Evolutionary conservation across 2,888 invertebrate genomes (phyloP).

Genomic region (Andrena minutula): DNA sequence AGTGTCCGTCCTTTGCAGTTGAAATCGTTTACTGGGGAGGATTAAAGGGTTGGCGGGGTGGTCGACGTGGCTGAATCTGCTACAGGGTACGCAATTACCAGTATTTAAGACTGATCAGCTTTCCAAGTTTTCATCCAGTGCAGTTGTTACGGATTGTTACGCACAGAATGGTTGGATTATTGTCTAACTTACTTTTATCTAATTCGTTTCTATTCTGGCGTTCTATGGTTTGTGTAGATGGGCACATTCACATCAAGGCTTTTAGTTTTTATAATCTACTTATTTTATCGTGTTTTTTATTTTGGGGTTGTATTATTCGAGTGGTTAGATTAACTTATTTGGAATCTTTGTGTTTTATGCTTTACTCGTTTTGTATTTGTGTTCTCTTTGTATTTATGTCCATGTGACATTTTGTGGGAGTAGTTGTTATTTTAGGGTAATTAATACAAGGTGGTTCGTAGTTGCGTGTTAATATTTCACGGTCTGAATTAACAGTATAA

Average conservation of each 20-base stretch:
- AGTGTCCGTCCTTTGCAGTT: slow-evolving; percentile 23
- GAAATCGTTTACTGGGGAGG: slow-evolving; percentile 5
- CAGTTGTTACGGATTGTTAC: neutral
- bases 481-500: neutral
- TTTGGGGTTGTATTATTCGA: too few relatives aligned
- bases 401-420: neutral
- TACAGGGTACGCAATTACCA: slow-evolving; percentile 4
- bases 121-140: neutral
- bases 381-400: neutral
- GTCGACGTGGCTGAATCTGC: neutral
- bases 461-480: neutral
- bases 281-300: too few relatives aligned
- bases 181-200: neutral
- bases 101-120: slow-evolving; percentile 32
- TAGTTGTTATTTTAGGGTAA: slow-evolving; percentile 2
- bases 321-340: too few relatives aligned
- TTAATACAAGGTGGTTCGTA: neutral
- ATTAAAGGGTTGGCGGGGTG: neutral
- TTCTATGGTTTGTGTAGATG: too few relatives aligned
- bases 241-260: too few relatives aligned
- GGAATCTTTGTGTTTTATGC: neutral
- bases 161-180: neutral
- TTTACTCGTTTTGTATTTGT: neutral
- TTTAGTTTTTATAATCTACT: too few relatives aligned
- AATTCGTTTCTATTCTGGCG: too few relatives aligned